These are phyloP conservation scores for Otolemur crassicaudatus DNA, from an alignment of 2,797 vertebrate genomes.

Conservation along the genomic window DNA sequence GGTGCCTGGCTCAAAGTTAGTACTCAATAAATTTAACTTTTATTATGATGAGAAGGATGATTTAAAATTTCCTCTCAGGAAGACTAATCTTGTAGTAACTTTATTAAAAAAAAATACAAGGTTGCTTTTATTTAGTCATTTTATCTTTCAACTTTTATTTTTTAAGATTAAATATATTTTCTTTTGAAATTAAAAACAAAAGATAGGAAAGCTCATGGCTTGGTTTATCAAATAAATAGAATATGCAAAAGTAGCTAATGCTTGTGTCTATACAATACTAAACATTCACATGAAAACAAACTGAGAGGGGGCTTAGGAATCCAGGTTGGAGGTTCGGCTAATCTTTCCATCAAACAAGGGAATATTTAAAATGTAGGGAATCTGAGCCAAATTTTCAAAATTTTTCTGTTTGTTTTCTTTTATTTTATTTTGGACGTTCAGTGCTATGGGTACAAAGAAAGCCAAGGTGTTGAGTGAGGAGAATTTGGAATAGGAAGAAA, in stretches of 20 bases:
- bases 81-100: neutral
- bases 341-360: neutral
- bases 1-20: neutral
- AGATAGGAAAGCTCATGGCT: neutral
- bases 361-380: conserved; percentile 1
- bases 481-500: conserved; percentile 18
- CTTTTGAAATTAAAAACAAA: conserved; percentile 36
- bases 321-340: neutral
- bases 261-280: neutral
- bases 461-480: neutral
- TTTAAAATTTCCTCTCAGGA: conserved; percentile 17
- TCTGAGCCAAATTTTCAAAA: neutral
- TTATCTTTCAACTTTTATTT: neutral
- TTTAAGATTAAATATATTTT: neutral
- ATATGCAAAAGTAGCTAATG: neutral
- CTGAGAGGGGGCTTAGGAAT: neutral
- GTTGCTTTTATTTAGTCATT: neutral
- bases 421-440: neutral
- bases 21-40: conserved; percentile 1
- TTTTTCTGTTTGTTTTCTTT: conserved; percentile 7
- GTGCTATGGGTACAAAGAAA: neutral
- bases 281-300: neutral
- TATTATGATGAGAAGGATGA: neutral
- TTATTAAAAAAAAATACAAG: neutral
- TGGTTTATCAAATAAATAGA: conserved; percentile 25